A percentile compares a stretch with the other conserved stretches of the same genome.
Conservation (phyloP, 2,797 vertebrate genomes). For the Chelmon rostratus region DNA sequence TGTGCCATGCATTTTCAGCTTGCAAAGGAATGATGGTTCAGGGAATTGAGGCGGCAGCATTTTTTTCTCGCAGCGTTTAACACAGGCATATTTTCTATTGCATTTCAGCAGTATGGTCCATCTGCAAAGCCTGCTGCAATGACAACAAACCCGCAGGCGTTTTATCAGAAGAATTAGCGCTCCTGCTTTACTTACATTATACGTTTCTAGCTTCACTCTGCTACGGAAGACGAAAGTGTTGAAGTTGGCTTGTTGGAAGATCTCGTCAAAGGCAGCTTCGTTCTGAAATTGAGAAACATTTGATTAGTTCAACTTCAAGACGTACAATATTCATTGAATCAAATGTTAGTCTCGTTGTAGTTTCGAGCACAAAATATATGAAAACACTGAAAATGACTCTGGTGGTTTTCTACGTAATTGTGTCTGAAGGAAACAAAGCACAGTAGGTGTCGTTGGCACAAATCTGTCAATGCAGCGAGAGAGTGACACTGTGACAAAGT, state of each 20-base stretch:
- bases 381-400: constrained; percentile 10
- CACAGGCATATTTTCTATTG: background rate
- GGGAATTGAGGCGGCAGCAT: background rate
- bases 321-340: constrained; percentile 11
- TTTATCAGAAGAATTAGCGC: constrained; percentile 12
- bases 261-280: constrained; percentile 93
- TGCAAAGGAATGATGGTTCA: constrained; percentile 9
- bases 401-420: constrained; percentile 39
- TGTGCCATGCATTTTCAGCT: constrained; percentile 13
- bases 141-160: background rate
- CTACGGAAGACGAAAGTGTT: constrained; percentile 91
- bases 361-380: constrained; percentile 27
- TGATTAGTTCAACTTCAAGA: constrained; percentile 24
- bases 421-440: constrained; percentile 27
- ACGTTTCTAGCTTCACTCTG: constrained; percentile 95
- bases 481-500: constrained; percentile 8
- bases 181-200: constrained; percentile 91
- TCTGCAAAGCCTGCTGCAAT: background rate
- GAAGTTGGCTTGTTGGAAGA: constrained; percentile 96
- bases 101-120: background rate
- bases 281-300: constrained; percentile 86
- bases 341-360: background rate
- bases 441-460: constrained; percentile 13
- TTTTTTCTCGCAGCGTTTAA: background rate
- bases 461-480: background rate